Base-by-base conservation (phyloP, 2,888 invertebrate genomes). In the Chymomyza amoena region DNA sequence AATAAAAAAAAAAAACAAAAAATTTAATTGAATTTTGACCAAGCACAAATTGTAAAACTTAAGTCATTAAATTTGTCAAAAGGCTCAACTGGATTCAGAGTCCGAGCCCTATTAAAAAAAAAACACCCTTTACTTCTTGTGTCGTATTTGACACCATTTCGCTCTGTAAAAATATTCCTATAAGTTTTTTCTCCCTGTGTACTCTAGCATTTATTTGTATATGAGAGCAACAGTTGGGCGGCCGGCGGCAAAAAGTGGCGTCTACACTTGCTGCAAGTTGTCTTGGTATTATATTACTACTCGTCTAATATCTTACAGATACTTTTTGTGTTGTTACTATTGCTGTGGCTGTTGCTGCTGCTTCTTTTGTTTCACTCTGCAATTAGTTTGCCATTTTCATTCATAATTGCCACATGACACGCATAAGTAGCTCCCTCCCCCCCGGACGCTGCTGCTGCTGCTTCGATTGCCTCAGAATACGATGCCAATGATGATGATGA, bases 361-460 rank as follows among this genome's bases (percentile, higher is more conserved):
- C n/a, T 39, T 51, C 16, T 76, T 76, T 65, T 36, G 60, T 32
- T 60, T 60, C 15, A 54, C 18, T 50, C 32, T n/a, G 81, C 79
- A 79, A 79, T 79, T 79, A 79, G 79, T 64, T 81, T 81, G 70
- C 68, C 78, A 76, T 80, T 79, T 79, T 78, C 73, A 78, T 80
- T 72, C 70, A 78, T 72, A 79, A 79, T 79, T 79, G 81, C 79
- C 81, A 72, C 78, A 79, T 79, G 81, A 79, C 79, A 79, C 79
- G 79, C 79, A 79, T 80, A 79, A 79, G 81, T 80, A 80, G 79
- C 73, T 25, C 1, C 25, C 25, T 4, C 25, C 4, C 25, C 4
- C 4, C 25, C 25, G 25, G 25, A 25, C 25, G 3, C 25, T 45
- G 39, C 39, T 13, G 39, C 39, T 39, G 39, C 39, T 13, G 13